phyloP scores from a whole-genome alignment of 2,113 vertebrate species.

The Odontesthes bonariensis region DNA sequence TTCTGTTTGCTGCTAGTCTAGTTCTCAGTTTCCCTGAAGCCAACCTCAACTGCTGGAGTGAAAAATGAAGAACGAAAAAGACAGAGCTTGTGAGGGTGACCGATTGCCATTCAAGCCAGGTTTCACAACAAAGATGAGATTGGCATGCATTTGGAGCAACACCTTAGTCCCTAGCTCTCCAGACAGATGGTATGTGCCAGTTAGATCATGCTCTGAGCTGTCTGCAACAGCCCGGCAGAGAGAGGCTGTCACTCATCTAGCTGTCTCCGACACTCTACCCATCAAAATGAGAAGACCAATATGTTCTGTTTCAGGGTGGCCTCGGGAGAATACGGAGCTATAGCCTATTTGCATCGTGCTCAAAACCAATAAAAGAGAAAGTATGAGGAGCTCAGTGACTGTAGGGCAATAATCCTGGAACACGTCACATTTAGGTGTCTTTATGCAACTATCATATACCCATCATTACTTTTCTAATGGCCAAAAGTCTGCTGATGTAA shows the following conservation, averaged over 20 bases:
- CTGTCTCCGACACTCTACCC: slow-evolving; percentile 22
- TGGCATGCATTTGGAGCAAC: slow-evolving; percentile 39
- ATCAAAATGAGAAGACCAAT: slow-evolving; percentile 63
- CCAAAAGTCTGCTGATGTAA: slow-evolving; percentile 9
- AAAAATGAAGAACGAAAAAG: slow-evolving; percentile 21
- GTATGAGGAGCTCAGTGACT: slow-evolving; percentile 7
- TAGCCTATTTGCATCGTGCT: slow-evolving; percentile 44
- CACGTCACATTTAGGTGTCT: neutral
- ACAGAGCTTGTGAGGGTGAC: slow-evolving; percentile 17
- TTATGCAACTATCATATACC: neutral
- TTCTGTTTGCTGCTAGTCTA: neutral
- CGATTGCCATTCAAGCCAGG: slow-evolving; percentile 1
- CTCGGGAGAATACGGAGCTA: slow-evolving; percentile 41
- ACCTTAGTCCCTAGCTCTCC: slow-evolving; percentile 55
- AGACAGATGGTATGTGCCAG: slow-evolving; percentile 63
- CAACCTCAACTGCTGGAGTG: slow-evolving; percentile 1
- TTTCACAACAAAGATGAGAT: slow-evolving; percentile 35
- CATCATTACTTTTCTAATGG: slow-evolving; percentile 1
- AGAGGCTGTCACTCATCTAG: slow-evolving; percentile 29
- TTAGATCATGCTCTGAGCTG: slow-evolving; percentile 51
- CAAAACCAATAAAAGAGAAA: slow-evolving; percentile 18
- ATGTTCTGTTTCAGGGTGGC: slow-evolving; percentile 37
- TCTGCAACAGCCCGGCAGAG: slow-evolving; percentile 27
- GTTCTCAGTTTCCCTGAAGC: slow-evolving; percentile 12
- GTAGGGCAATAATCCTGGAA: slow-evolving; percentile 31